Evolutionary conservation across 2,113 vertebrate species (phyloP), one percentile per base, ranked within the genome.

Genomic region (Stegostoma tigrinum): DNA sequence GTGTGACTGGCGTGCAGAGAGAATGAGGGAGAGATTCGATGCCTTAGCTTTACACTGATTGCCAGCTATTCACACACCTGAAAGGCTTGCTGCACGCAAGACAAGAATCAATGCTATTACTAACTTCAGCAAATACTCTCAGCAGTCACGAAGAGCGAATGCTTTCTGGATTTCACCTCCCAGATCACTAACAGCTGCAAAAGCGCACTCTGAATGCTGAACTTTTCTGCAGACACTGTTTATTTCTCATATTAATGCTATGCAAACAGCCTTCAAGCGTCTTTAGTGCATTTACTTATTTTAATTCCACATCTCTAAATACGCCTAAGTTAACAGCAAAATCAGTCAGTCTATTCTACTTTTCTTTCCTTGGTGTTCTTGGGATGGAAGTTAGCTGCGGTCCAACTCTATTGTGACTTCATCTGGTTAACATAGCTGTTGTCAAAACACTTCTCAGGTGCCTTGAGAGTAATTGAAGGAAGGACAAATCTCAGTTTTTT

Each of bases 11-110:
- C 5, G 52, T 4, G 34, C 87, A 91, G 87, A 17, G 30, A 34
- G 52, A 89, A 52, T 30, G 86, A 80, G 52, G 15, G 52, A 91
- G 87, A 64, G 87, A 91, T 64, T 91, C 5, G 55, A 52, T 91
- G 87, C n/a, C 55, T 91, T 34, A 64, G 55, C 30, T 34, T 91
- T 91, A 30, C 34, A 91, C 87, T 91, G 87, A 91, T 91, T 91
- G n/a, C 87, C 30, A 91, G 87, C 52, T 91, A 91, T 64, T 91
- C 87, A 91, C 34, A 55, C 30, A 30, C 30, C 55, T 91, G 55
- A 91, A 91, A 91, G 52, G 55, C 55, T 91, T 55, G 2, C 64
- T 91, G 87, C 87, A 91, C 30, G 87, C 55, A 91, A 64, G 15
- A 19, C 87, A 19, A 5, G 15, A 91, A 61, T 91, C 87, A 91